Base-by-base conservation (phyloP, 2,113 vertebrate genomes). In the Pelmatolapia mariae region DNA sequence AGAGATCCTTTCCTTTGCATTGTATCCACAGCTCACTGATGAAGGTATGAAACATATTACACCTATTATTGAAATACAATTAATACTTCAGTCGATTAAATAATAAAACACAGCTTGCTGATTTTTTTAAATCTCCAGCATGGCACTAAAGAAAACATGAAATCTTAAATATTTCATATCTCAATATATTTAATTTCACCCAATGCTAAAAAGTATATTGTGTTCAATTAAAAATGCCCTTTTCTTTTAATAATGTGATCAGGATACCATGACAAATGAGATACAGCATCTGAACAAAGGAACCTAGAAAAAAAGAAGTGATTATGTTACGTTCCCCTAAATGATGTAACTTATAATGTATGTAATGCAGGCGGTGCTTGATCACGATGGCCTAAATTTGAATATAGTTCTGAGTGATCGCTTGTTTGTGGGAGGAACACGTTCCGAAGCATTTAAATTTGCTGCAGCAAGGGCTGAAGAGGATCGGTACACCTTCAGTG, bases 31-130 rank as follows among this genome's bases (percentile, higher is more conserved):
- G 80, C 54, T 1, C 10, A 31, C 24, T 81, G 16, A 45, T 61
- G 24, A 5, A 0, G 80, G 80, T 81, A 76, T 29, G 71, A 76
- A 76, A 31, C 3, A 29, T 50, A 47, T 76, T 11, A 29, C 6
- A 50, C 4, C 22, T 19, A 19, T 43, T 47, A 11, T 19, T 76
- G 4, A 76, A 0, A 50, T 19, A 2, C 16, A 78, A 19, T 19
- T 29, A 78, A 78, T 16, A 73, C 0, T 1, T 73, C 0, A 4
- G 0, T 63, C 10, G 0, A 63, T 11, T 11, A 36, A 3, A 76
- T 76, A 45, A 0, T 26, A 50, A 47, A 26, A 66, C 16, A 1
- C 61, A 5, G 1, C 71, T 47, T 76, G 0, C 3, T 76, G 40
- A 0, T 43, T 45, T 45, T 71, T 68, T 33, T 3, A 1, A n/a